A percentile compares a stretch with the other conserved stretches of the same genome.
Conservation (phyloP, 2,113 vertebrate species). For the Rhineura floridana region DNA sequence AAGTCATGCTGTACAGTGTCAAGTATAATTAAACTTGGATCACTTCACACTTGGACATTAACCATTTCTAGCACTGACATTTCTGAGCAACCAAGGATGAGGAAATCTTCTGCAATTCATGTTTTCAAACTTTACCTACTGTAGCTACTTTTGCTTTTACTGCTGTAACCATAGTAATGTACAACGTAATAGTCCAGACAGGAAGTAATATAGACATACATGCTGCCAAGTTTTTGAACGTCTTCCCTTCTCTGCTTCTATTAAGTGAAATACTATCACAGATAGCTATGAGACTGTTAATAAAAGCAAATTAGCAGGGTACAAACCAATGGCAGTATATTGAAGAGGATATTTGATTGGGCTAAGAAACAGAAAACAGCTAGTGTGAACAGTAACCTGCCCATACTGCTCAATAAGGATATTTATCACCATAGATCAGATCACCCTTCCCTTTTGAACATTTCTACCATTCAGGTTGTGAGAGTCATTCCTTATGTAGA, state of each 20-base stretch:
- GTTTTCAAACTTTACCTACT: not conserved
- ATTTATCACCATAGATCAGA: not conserved
- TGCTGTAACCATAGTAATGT: not conserved
- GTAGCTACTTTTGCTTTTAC: slow-evolving; percentile 18
- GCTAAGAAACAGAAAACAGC: not conserved
- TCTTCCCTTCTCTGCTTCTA: not conserved
- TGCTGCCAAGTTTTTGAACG: not conserved
- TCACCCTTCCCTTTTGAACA: not conserved
- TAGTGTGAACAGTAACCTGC: not conserved
- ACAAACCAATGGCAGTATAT: not conserved
- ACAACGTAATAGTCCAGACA: not conserved
- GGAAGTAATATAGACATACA: not conserved
- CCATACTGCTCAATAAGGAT: not conserved
- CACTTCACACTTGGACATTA: not conserved
- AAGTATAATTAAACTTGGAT: not conserved
- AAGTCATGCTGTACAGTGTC: not conserved
- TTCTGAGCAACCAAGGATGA: not conserved
- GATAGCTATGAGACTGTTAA: not conserved
- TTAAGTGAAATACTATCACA: not conserved
- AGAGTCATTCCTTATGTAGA: not conserved
- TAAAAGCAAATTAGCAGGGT: not conserved
- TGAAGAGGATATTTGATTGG: not conserved
- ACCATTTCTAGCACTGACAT: not conserved
- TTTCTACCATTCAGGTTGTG: not conserved
- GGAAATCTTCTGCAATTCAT: not conserved